Conservation (phyloP, 2,888 invertebrate genomes). For the Itoplectis maculator region DNA sequence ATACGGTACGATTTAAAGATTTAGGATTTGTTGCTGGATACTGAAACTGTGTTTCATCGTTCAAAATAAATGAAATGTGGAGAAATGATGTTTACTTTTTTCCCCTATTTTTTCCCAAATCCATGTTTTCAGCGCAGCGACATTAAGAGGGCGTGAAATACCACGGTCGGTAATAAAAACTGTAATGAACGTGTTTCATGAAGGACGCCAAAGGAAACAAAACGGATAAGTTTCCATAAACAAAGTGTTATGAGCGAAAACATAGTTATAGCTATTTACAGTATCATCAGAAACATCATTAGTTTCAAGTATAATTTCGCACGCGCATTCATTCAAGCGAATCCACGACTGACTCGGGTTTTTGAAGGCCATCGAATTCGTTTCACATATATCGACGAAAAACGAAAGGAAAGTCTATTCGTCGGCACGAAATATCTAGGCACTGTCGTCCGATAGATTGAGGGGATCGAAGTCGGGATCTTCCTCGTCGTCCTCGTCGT, state of each 20-base stretch:
- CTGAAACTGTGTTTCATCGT: conserved; percentile 60
- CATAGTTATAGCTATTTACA: conserved; percentile 58
- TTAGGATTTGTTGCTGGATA: conserved; percentile 63
- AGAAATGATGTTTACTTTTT: conserved; percentile 30
- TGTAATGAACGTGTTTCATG: too few species aligned
- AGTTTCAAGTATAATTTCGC: conserved; percentile 45
- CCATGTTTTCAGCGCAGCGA: background rate
- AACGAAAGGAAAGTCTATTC: background rate
- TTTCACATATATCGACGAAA: background rate
- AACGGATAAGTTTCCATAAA: conserved; percentile 70
- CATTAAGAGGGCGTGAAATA: too few species aligned
- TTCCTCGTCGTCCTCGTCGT: conserved; percentile 88
- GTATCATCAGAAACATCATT: conserved; percentile 54
- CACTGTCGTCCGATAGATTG: conserved; percentile 79
- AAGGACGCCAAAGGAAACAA: too few species aligned
- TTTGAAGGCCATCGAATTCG: conserved; percentile 17
- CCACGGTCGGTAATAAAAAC: too few species aligned
- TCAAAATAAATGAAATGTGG: conserved; percentile 58
- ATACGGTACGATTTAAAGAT: conserved; percentile 44
- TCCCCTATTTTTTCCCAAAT: background rate
- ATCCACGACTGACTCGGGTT: conserved; percentile 24
- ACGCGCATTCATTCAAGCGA: conserved; percentile 56
- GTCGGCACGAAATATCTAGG: conserved; percentile 60
- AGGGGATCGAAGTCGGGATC: conserved; percentile 87
- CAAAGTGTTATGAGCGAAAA: conserved; percentile 78